Conservation (phyloP, 2,113 vertebrate species). For the Xiphorhynchus elegans region DNA sequence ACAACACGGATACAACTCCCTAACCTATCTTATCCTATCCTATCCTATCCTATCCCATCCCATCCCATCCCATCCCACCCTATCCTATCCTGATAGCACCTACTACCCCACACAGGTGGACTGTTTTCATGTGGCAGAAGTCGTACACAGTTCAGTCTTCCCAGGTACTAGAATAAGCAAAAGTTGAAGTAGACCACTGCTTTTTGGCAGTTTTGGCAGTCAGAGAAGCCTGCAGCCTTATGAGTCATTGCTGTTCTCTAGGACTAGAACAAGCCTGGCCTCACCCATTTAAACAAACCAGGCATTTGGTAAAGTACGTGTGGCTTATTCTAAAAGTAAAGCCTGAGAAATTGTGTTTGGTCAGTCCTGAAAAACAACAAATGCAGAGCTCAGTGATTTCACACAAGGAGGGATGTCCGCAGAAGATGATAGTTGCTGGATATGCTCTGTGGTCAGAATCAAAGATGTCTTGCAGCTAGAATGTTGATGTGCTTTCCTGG, state of each 20-base stretch:
- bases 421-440: not conserved
- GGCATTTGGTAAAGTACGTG: not conserved
- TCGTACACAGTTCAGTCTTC: fast-evolving
- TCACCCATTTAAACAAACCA: not conserved
- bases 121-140: not conserved
- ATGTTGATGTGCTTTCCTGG: not conserved
- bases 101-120: not conserved
- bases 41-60: too few relatives aligned
- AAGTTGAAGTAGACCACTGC: not conserved
- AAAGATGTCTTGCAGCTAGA: not conserved
- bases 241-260: not conserved
- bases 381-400: not conserved
- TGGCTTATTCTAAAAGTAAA: not conserved
- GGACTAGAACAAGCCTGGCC: not conserved
- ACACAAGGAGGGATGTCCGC: not conserved
- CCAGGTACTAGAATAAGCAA: not conserved
- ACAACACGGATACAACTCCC: not conserved
- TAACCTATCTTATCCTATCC: not conserved
- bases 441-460: not conserved
- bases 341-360: not conserved
- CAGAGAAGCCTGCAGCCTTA: not conserved
- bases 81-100: not conserved
- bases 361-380: not conserved
- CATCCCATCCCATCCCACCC: not conserved
- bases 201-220: not conserved